These are phyloP conservation scores for Sisor rabdophorus DNA, from an alignment of 2,113 vertebrate genomes.

Conservation along the genomic window DNA sequence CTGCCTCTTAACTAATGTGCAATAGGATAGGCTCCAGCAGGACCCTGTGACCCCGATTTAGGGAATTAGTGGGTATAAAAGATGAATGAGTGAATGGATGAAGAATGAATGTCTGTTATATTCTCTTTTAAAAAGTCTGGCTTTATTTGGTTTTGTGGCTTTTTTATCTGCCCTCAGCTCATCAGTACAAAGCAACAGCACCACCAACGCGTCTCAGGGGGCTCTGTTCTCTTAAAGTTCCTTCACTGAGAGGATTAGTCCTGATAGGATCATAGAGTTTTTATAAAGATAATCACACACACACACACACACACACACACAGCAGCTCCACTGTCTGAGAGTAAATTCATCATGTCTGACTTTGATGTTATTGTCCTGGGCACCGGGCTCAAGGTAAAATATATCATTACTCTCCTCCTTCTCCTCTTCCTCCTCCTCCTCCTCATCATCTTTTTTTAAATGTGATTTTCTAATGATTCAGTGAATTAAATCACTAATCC, in stretches of 20 bases:
- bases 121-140: too few relatives aligned
- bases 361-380: conserved; percentile 92
- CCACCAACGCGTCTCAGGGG: neutral
- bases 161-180: neutral
- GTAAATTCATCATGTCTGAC: conserved; percentile 68
- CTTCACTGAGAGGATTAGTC: conserved; percentile 37
- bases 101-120: too few relatives aligned
- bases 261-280: conserved; percentile 32
- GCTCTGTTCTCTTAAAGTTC: conserved; percentile 1
- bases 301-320: neutral
- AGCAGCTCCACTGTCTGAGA: neutral
- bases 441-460: too few relatives aligned
- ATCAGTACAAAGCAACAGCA: neutral
- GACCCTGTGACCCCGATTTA: too few relatives aligned
- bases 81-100: too few relatives aligned
- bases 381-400: conserved; percentile 87
- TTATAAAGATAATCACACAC: conserved; percentile 13
- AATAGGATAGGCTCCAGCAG: too few relatives aligned
- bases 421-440: too few relatives aligned
- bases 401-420: neutral
- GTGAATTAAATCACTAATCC: too few relatives aligned
- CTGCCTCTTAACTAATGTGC: too few relatives aligned
- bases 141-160: too few relatives aligned
- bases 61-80: too few relatives aligned
- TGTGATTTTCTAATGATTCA: too few relatives aligned